A percentile compares a stretch with the other conserved stretches of the same genome.
These are phyloP conservation scores for Brenthis hecate DNA, from an alignment of 2,888 invertebrate species.

Conservation along the genomic window DNA sequence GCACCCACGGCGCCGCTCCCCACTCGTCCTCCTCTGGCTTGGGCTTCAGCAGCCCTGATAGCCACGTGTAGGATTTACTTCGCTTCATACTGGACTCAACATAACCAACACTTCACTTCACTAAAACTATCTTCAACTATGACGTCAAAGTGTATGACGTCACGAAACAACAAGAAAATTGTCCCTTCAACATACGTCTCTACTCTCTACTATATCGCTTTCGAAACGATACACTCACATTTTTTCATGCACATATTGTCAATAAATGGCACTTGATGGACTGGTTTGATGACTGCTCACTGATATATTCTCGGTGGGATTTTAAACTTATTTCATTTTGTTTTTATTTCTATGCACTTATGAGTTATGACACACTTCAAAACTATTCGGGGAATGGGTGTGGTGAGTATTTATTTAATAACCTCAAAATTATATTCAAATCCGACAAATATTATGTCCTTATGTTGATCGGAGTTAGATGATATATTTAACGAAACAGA, in stretches of 20 bases:
- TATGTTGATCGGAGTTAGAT: too few species aligned
- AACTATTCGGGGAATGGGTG: slow-evolving; percentile 8
- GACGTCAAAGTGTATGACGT: background rate
- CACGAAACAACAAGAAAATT: background rate
- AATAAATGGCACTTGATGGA: slow-evolving; percentile 23
- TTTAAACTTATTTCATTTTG: background rate
- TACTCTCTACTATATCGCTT: background rate
- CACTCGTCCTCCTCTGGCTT: slow-evolving; percentile 62
- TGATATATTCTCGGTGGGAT: slow-evolving; percentile 8
- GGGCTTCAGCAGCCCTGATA: slow-evolving; percentile 70
- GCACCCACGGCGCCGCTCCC: slow-evolving; percentile 71
- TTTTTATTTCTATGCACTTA: slow-evolving; percentile 4
- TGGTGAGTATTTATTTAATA: background rate
- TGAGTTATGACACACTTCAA: slow-evolving; percentile 31
- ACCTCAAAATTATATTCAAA: too few species aligned
- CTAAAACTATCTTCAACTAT: background rate
- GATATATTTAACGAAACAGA: too few species aligned
- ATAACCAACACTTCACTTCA: slow-evolving; percentile 1
- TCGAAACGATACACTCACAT: slow-evolving; percentile 2
- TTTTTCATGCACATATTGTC: slow-evolving; percentile 4
- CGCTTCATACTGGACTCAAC: slow-evolving; percentile 62
- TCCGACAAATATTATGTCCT: too few species aligned
- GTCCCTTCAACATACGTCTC: background rate
- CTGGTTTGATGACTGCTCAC: slow-evolving; percentile 23
- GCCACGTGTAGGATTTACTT: slow-evolving; percentile 77